Base-by-base conservation (phyloP, 2,113 vertebrate species). In the Pelecanoides urinatrix region DNA sequence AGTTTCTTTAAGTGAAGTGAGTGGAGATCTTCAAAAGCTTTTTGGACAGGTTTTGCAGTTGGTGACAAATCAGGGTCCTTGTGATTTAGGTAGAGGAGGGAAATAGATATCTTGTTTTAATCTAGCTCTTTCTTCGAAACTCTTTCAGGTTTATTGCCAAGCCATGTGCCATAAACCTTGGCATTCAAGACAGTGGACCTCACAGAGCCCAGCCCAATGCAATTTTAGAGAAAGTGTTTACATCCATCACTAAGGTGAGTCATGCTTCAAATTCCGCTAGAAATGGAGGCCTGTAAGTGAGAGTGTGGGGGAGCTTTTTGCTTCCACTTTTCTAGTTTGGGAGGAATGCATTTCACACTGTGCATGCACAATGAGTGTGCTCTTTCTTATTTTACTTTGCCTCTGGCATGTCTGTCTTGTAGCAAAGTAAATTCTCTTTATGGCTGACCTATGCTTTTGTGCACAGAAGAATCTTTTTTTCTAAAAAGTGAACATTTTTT, bases 161-260 rank as follows among this genome's bases (percentile, higher is more conserved):
- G 80, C 96, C 98, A 7, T 99, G 99, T 92, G 99, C 99, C 78
- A 97, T 97, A 79, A 94, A 94, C 75, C 97, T 99, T 85, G 98
- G 98, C 96, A 98, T 99, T 70, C 98, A 99, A 40, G 98, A 98
- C 45, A 98, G 96, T 34, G 97, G 96, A 78, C 98, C 95, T 94
- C 98, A 98, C 95, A 97, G 97, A 98, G 98, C 98, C 63, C 98
- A 98, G 89, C 98, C 98, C 95, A 99, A 99, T 86, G 98, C 99
- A 34, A 98, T 99, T 90, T 98, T 99, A 97, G 99, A 99, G 97
- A 99, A 99, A 97, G 99, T 99, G 98, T 99, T 99, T 97, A 94
- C 98, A 95, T 99, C 99, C 96, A 98, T 99, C 94, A 99, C 99
- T 67, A 99, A 99, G 99, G 99, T 99, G 94, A 98, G 97, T 96